Evolutionary conservation across 2,797 vertebrate species (phyloP).

Genomic region (Heterohyrax brucei): DNA sequence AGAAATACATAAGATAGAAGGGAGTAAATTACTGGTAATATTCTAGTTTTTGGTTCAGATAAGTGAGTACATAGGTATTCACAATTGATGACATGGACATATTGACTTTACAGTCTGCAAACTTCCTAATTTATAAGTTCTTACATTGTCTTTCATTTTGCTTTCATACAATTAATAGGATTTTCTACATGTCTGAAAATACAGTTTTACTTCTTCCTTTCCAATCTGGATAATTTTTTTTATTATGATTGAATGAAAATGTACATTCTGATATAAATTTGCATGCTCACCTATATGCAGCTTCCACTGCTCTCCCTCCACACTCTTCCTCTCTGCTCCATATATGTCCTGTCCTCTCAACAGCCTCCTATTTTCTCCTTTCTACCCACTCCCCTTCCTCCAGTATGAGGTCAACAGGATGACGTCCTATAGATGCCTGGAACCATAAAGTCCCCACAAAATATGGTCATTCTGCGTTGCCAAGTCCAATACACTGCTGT

Average conservation of each 20-base stretch:
- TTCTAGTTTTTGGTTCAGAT: neutral
- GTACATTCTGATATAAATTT: no score
- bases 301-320: no score
- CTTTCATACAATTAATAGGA: neutral
- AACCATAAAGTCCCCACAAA: no score
- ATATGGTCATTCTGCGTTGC: no score
- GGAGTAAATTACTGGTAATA: neutral
- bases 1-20: neutral
- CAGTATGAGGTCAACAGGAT: no score
- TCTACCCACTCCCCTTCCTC: no score
- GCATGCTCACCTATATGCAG: no score
- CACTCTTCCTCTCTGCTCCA: no score
- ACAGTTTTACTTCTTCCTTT: neutral
- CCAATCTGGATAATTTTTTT: neutral
- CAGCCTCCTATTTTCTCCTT: no score
- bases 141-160: neutral
- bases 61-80: neutral
- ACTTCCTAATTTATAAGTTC: neutral
- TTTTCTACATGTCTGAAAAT: conserved; percentile 32
- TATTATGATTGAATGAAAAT: neutral
- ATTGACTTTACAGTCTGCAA: neutral
- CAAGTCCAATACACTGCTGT: no score
- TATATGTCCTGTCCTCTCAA: no score
- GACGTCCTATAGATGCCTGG: no score
- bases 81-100: neutral